These are phyloP conservation scores for Hipparchia semele DNA, from an alignment of 2,888 invertebrate species.

Conservation along the genomic window DNA sequence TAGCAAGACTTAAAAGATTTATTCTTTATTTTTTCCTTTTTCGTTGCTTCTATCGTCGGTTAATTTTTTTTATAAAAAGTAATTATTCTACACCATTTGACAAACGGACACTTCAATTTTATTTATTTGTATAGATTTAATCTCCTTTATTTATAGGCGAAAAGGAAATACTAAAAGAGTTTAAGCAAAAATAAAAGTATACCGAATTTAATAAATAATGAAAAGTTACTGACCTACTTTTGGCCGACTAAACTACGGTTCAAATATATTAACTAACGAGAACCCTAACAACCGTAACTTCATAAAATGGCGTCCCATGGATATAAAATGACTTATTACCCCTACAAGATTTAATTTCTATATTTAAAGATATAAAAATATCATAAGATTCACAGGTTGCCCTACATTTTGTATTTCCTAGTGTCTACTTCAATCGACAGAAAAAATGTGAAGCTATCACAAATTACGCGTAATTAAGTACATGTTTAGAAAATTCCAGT, in stretches of 20 bases:
- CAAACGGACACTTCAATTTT: too few species aligned
- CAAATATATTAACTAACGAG: background rate
- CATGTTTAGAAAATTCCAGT: background rate
- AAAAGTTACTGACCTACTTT: slow-evolving; percentile 13
- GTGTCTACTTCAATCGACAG: too few species aligned
- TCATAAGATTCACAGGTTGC: too few species aligned
- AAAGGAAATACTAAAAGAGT: background rate
- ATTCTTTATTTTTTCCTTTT: too few species aligned
- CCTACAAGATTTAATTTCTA: background rate
- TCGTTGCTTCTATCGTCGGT: too few species aligned
- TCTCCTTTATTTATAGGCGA: background rate
- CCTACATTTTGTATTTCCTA: too few species aligned
- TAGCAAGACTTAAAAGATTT: too few species aligned
- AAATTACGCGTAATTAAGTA: too few species aligned
- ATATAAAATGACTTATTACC: background rate
- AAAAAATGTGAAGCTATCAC: too few species aligned
- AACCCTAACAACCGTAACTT: slow-evolving; percentile 10
- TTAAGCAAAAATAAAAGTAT: background rate
- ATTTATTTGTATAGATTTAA: too few species aligned
- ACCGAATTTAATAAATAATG: background rate
- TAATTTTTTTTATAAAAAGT: too few species aligned
- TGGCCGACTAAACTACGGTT: background rate
- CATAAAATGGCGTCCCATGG: slow-evolving; percentile 13
- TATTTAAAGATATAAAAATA: background rate
- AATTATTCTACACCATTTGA: too few species aligned